A percentile compares a stretch with the other conserved stretches of the same genome.
phyloP scores from a whole-genome alignment of 2,888 invertebrate species.

The Zygaena filipendulae region DNA sequence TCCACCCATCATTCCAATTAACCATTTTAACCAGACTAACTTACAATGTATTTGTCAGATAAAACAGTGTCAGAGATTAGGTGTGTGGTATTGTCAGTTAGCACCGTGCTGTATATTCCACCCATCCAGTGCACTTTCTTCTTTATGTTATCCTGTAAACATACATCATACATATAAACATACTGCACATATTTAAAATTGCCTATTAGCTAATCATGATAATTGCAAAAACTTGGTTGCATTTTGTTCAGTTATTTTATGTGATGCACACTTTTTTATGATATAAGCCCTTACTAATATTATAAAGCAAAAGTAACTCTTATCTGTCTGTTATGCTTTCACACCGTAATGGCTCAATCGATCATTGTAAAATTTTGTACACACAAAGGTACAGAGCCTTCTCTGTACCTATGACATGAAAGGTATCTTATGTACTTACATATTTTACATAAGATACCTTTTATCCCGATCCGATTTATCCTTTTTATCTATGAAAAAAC shows the following conservation, averaged over 20 bases:
- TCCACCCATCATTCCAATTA: neutral
- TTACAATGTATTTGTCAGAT: slow-evolving; percentile 81
- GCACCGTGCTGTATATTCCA: slow-evolving; percentile 72
- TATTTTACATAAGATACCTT: neutral
- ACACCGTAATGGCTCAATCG: too few relatives aligned
- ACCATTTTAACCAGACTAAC: slow-evolving; percentile 18
- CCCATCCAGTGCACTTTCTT: slow-evolving; percentile 80
- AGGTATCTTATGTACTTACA: too few relatives aligned
- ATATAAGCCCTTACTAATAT: neutral
- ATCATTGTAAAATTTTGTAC: too few relatives aligned
- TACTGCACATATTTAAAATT: slow-evolving; percentile 5
- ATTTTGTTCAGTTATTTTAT: too few relatives aligned
- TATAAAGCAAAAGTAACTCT: too few relatives aligned
- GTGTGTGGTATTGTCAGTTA: slow-evolving; percentile 80
- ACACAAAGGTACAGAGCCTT: too few relatives aligned
- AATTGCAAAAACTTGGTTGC: too few relatives aligned
- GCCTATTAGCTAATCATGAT: too few relatives aligned
- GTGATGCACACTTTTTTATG: slow-evolving; percentile 1
- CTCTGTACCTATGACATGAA: too few relatives aligned
- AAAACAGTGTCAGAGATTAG: slow-evolving; percentile 81
- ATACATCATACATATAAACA: too few relatives aligned
- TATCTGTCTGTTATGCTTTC: too few relatives aligned
- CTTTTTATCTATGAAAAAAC: too few relatives aligned
- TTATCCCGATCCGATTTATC: neutral
- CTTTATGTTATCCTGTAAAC: slow-evolving; percentile 68